phyloP scores from a whole-genome alignment of 2,113 vertebrate genomes.

The Bettongia penicillata region DNA sequence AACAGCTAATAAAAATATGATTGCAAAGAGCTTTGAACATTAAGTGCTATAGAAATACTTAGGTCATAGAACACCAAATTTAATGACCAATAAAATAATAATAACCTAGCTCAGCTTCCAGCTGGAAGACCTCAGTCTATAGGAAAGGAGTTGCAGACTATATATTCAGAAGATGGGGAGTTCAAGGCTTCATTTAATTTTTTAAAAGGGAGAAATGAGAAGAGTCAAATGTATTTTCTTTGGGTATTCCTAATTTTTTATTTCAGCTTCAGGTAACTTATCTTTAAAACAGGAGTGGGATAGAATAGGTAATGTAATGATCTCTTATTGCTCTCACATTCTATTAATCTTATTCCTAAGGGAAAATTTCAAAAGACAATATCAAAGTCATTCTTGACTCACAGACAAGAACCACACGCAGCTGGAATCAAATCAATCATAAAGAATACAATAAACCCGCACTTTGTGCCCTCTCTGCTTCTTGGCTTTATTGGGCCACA shows the following conservation, averaged over 20 bases:
- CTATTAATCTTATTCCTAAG: neutral
- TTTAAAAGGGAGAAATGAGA: neutral
- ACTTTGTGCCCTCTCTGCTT: neutral
- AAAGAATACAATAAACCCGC: neutral
- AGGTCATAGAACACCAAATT: neutral
- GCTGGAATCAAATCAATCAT: neutral
- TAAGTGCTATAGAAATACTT: neutral
- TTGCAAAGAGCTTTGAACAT: neutral
- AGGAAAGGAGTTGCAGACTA: neutral
- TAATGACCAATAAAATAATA: neutral
- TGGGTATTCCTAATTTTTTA: neutral
- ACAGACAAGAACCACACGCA: neutral
- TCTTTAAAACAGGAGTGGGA: neutral
- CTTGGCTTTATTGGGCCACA: neutral
- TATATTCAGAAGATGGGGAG: neutral
- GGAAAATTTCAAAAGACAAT: fast-evolving
- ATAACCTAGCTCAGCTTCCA: neutral
- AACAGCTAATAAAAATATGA: neutral
- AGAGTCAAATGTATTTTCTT: neutral
- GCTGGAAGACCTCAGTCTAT: neutral
- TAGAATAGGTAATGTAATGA: neutral
- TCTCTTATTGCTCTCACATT: neutral
- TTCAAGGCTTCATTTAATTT: neutral
- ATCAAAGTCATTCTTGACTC: fast-evolving
- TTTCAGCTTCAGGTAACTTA: neutral